Conservation (phyloP, 2,888 invertebrate genomes). For the Pachliopta kotzebuea region DNA sequence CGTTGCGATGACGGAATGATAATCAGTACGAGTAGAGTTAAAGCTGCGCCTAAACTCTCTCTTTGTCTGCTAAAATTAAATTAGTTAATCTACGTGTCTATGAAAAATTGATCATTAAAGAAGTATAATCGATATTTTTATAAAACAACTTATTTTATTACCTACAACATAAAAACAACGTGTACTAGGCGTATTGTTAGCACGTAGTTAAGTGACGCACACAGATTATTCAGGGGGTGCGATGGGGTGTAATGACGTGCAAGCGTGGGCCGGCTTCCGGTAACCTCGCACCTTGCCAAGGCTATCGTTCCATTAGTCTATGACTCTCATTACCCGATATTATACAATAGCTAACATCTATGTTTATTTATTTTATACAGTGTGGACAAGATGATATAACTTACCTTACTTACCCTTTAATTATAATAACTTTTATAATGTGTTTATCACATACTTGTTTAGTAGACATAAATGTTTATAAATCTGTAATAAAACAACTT, state of each 20-base stretch:
- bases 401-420: too few relatives aligned
- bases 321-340: conserved; percentile 14
- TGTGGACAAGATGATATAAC: background rate
- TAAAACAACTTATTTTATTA: background rate
- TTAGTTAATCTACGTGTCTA: too few relatives aligned
- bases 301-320: conserved; percentile 34
- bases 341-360: conserved; percentile 1
- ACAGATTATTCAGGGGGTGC: conserved; percentile 41
- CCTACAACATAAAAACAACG: background rate
- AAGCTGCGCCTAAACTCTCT: conserved; percentile 21
- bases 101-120: conserved; percentile 33
- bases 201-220: conserved; percentile 36
- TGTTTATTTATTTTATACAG: background rate
- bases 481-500: too few relatives aligned
- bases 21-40: too few relatives aligned
- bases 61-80: conserved; percentile 40
- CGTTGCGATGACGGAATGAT: too few relatives aligned
- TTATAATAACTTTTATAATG: background rate
- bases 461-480: background rate
- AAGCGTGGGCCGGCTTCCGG: conserved; percentile 51
- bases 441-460: background rate
- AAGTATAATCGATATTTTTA: background rate
- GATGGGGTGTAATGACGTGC: conserved; percentile 58
- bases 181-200: conserved; percentile 32
- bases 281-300: conserved; percentile 50